Conservation (phyloP, 2,888 invertebrate species). For the Athripsodes cinereus region DNA sequence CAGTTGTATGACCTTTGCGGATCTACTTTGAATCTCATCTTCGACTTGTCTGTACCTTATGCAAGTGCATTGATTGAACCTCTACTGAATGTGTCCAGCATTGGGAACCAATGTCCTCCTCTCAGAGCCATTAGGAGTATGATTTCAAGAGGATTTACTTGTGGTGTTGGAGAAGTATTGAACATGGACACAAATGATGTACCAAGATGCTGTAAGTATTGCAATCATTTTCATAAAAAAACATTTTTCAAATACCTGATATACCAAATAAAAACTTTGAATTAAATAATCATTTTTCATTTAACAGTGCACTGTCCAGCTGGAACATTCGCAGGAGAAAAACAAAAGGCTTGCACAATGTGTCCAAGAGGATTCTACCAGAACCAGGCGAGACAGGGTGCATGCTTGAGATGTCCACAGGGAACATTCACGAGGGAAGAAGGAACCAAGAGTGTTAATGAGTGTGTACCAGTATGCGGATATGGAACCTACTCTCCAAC, state of each 20-base stretch:
- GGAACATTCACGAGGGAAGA: constrained; percentile 91
- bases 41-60: constrained; percentile 88
- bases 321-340: constrained; percentile 87
- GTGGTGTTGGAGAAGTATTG: constrained; percentile 87
- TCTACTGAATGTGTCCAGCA: constrained; percentile 79
- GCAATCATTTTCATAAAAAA: background rate
- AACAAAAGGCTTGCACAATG: constrained; percentile 84
- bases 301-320: constrained; percentile 90
- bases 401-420: constrained; percentile 84
- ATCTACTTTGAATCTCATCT: constrained; percentile 86
- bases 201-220: constrained; percentile 79
- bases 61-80: constrained; percentile 88
- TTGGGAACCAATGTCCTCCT: constrained; percentile 90
- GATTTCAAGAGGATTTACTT: constrained; percentile 85
- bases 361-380: constrained; percentile 93
- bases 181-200: constrained; percentile 90
- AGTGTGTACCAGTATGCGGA: constrained; percentile 91
- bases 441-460: constrained; percentile 78
- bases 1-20: constrained; percentile 93
- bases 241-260: too few relatives aligned
- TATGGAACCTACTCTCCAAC: constrained; percentile 94
- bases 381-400: constrained; percentile 83
- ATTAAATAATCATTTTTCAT: constrained; percentile 16
- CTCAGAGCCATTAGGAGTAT: constrained; percentile 78
- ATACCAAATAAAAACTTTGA: too few relatives aligned